phyloP scores from a whole-genome alignment of 1,140 invertebrate species.

The Pogonus chalceus region DNA sequence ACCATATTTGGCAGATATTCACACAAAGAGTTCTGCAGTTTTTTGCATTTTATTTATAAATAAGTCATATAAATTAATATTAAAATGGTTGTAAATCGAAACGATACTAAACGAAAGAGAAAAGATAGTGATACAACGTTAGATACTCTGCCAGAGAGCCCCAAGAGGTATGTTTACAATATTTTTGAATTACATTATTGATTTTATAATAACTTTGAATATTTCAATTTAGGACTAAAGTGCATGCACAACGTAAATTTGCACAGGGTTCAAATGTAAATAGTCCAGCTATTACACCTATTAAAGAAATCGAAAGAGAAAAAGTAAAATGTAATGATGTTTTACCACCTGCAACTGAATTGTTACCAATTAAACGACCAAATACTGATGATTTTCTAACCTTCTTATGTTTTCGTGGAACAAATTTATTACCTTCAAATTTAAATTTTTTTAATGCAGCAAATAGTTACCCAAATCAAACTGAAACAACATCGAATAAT shows the following conservation, averaged over 20 bases:
- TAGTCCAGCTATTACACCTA: conserved; percentile 43
- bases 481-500: conserved; percentile 24
- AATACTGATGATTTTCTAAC: conserved; percentile 87
- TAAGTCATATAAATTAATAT: not conserved
- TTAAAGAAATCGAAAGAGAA: conserved; percentile 48
- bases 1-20: not conserved
- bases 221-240: conserved; percentile 51
- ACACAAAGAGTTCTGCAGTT: conserved; percentile 2
- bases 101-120: conserved; percentile 38
- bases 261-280: conserved; percentile 62
- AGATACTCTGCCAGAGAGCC: conserved; percentile 37
- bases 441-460: conserved; percentile 62
- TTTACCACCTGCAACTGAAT: conserved; percentile 40
- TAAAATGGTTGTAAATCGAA: conserved; percentile 38
- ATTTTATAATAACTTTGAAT: conserved; percentile 14
- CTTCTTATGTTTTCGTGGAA: conserved; percentile 79
- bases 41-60: too few relatives aligned
- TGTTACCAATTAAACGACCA: conserved; percentile 57
- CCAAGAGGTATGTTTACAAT: conserved; percentile 39
- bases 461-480: conserved; percentile 25
- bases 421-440: conserved; percentile 58
- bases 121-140: conserved; percentile 38
- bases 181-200: conserved; percentile 11
- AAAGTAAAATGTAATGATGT: conserved; percentile 32
- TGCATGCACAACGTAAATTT: conserved; percentile 85